Evolutionary conservation across 2,113 vertebrate genomes (phyloP).

Genomic region (Megaptera novaeangliae): DNA sequence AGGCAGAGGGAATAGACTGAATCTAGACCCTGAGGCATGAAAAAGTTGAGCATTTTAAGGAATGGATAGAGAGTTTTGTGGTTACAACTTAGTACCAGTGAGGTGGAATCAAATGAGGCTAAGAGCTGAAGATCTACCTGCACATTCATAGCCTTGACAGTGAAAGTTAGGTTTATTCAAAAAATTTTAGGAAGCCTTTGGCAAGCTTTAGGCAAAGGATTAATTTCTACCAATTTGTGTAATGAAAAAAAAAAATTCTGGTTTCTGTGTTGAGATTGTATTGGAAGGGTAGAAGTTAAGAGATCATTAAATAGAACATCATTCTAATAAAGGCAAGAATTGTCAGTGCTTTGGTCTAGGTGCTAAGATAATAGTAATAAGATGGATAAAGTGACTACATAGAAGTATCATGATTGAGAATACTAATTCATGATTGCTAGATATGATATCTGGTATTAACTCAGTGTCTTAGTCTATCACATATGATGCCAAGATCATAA

Average conservation of each 20-base stretch:
- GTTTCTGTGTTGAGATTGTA: background rate
- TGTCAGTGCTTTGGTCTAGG: background rate
- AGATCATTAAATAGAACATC: background rate
- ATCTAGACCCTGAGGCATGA: background rate
- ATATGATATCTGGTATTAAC: background rate
- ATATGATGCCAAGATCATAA: background rate
- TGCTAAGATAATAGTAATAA: background rate
- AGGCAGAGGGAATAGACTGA: background rate
- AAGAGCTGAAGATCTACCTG: background rate
- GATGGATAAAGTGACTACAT: background rate
- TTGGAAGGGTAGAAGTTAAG: background rate
- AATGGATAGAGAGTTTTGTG: background rate
- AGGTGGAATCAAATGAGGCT: background rate
- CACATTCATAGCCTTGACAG: background rate
- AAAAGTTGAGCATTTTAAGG: background rate
- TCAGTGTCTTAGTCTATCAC: background rate
- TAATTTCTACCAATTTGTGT: background rate
- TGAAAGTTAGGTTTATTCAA: background rate
- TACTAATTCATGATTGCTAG: background rate
- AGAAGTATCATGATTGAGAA: background rate
- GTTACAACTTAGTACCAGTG: background rate
- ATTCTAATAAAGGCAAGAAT: background rate
- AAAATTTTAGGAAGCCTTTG: background rate
- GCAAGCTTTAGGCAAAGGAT: background rate
- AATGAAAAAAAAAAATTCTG: background rate